Percentiles rank a stretch among this genome's conserved stretches.
Conservation (phyloP, 2,888 invertebrate genomes). For the Tachina grossa region DNA sequence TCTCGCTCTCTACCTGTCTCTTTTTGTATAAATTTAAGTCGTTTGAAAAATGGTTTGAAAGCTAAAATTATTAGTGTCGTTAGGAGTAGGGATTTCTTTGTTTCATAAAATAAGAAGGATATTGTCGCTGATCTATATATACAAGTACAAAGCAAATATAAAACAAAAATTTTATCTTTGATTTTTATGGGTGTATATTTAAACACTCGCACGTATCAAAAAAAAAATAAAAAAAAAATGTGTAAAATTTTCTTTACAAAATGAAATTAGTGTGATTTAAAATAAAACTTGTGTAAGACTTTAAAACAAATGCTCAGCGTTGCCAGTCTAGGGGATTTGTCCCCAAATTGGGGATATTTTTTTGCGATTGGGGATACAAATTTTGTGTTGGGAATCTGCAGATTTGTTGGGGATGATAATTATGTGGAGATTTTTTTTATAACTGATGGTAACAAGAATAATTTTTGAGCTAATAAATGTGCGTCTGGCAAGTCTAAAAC, state of each 20-base stretch:
- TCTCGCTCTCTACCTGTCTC: neutral
- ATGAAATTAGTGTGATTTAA: no score
- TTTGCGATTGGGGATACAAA: no score
- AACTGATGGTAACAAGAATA: no score
- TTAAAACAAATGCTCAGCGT: no score
- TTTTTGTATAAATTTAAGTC: neutral
- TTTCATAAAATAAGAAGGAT: neutral
- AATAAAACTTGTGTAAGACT: no score
- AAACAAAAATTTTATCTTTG: neutral
- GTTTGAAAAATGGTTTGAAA: constrained; percentile 21
- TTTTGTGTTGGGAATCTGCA: no score
- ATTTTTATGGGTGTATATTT: neutral
- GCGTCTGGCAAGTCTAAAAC: no score
- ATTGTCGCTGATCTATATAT: constrained; percentile 31
- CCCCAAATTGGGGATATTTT: no score
- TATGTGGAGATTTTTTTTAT: no score
- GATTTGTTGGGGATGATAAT: no score
- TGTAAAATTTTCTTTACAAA: neutral
- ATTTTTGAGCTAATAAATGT: no score
- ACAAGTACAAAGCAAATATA: neutral
- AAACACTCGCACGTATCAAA: neutral
- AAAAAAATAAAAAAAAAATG: neutral
- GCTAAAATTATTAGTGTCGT: constrained; percentile 22
- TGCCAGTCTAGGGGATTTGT: no score
- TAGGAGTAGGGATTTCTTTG: constrained; percentile 14